Base-by-base conservation (phyloP, 2,113 vertebrate genomes). In the Leptosomus discolor region DNA sequence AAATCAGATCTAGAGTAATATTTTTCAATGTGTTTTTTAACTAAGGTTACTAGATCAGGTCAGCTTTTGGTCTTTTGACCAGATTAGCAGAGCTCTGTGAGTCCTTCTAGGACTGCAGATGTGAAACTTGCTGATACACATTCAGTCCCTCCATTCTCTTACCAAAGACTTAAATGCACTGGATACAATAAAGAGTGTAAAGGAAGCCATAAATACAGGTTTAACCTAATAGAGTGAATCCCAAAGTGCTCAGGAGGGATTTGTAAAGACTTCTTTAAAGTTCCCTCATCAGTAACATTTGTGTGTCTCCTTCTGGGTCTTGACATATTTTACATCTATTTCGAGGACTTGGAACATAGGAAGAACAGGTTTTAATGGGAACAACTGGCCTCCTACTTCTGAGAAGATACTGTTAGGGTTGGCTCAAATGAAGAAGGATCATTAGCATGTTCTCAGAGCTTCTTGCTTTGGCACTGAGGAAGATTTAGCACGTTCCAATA, bases 401-500 rank as follows among this genome's bases (percentile, higher is more conserved):
- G 64, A 29, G 64, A 82, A 93, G 71, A n/a, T 12, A n/a, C 30
- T 24, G 64, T 56, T 60, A 37, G 27, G 46, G 8, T 57, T 88
- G 71, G 30, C 32, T 70, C 48, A 88, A 77, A 90, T 36, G 95
- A 94, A 79, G 77, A 91, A 76, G 57, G 69, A 94, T 91, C 91
- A 90, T 77, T 85, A 81, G 63, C 32, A 61, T 19, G 63, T 92
- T 92, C 94, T 93, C 68, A 41, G 68, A 85, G 63, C 46, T 94
- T 60, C 94, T 91, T 88, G 68, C 85, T 94, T 81, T 88, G 90
- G 90, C 96, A 93, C 68, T 81, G 85, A 97, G 65, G 90, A 96
- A 96, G 93, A 97, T 97, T 94, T 97, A 97, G 92, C 93, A 97
- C 20, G 0, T 96, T 93, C 82, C 1, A 0, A 64, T 85, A 96